Percentiles rank a stretch among this genome's conserved stretches.
phyloP scores from a whole-genome alignment of 2,888 invertebrate species.

The Mesorhabditis belari region DNA sequence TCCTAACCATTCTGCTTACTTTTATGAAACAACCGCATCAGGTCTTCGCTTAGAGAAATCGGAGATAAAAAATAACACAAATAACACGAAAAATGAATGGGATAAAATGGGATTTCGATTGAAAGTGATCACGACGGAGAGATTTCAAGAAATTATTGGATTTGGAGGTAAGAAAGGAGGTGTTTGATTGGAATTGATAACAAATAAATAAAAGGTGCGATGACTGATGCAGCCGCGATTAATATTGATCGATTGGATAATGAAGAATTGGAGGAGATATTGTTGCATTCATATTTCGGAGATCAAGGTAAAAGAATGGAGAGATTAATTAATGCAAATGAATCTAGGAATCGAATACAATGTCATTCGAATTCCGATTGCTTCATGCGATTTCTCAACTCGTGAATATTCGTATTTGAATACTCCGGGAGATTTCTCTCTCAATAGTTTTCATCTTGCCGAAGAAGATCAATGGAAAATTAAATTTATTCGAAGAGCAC shows the following conservation, averaged over 20 bases:
- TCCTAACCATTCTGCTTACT: no score
- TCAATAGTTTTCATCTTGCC: slow-evolving; percentile 64
- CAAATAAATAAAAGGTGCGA: slow-evolving; percentile 58
- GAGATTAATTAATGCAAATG: neutral
- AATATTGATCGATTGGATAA: slow-evolving; percentile 9
- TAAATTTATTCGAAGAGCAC: neutral
- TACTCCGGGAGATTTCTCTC: slow-evolving; percentile 57
- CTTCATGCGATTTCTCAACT: slow-evolving; percentile 77
- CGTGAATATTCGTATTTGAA: slow-evolving; percentile 73
- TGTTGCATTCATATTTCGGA: slow-evolving; percentile 14
- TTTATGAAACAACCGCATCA: no score
- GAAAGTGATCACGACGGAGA: slow-evolving; percentile 12
- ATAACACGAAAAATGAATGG: no score
- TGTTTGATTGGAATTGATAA: no score
- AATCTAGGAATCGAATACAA: slow-evolving; percentile 15
- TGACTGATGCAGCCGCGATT: slow-evolving; percentile 63
- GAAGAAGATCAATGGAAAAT: slow-evolving; percentile 64
- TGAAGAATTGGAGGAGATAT: slow-evolving; percentile 2
- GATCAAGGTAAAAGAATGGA: slow-evolving; percentile 2
- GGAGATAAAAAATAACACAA: no score
- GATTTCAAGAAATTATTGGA: slow-evolving; percentile 69
- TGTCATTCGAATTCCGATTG: slow-evolving; percentile 73
- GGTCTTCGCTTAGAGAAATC: no score
- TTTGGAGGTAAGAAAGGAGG: slow-evolving; percentile 75
- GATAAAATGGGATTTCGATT: slow-evolving; percentile 3